Percentiles rank a stretch among this genome's conserved stretches.
Conservation (phyloP, 2,113 vertebrate species). For the Hippopotamus amphibius region DNA sequence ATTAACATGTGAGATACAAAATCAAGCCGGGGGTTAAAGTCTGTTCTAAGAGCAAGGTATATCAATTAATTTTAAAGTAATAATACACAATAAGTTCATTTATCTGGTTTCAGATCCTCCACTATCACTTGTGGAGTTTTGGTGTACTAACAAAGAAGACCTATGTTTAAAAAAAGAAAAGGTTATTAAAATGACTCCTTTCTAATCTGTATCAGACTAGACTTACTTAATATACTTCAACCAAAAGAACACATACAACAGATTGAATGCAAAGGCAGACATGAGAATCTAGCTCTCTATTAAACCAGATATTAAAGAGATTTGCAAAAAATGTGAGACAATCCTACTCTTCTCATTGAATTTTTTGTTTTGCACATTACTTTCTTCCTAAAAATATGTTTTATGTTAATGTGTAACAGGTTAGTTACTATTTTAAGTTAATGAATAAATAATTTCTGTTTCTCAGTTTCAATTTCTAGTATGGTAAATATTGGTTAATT, state of each 20-base stretch:
- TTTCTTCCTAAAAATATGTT: neutral
- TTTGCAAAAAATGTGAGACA: neutral
- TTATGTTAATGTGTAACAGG: neutral
- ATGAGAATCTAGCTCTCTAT: neutral
- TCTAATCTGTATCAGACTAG: neutral
- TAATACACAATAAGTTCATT: neutral
- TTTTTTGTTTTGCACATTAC: neutral
- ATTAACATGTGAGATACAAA: neutral
- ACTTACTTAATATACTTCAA: slow-evolving; percentile 13
- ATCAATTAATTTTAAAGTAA: slow-evolving; percentile 22
- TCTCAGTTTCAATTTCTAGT: neutral
- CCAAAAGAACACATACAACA: neutral
- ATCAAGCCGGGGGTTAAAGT: neutral
- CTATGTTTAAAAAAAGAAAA: neutral
- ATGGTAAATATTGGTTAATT: neutral
- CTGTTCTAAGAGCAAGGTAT: neutral
- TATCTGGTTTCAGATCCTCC: neutral
- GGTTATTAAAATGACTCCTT: neutral
- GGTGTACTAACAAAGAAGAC: neutral
- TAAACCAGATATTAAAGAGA: neutral
- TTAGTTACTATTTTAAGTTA: slow-evolving; percentile 8
- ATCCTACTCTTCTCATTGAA: neutral
- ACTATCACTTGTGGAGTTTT: neutral
- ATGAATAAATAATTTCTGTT: neutral
- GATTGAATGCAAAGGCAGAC: neutral